Percentiles rank a stretch among this genome's conserved stretches.
These are phyloP conservation scores for Apodemus sylvaticus DNA, from an alignment of 2,113 vertebrate genomes.

Conservation along the genomic window DNA sequence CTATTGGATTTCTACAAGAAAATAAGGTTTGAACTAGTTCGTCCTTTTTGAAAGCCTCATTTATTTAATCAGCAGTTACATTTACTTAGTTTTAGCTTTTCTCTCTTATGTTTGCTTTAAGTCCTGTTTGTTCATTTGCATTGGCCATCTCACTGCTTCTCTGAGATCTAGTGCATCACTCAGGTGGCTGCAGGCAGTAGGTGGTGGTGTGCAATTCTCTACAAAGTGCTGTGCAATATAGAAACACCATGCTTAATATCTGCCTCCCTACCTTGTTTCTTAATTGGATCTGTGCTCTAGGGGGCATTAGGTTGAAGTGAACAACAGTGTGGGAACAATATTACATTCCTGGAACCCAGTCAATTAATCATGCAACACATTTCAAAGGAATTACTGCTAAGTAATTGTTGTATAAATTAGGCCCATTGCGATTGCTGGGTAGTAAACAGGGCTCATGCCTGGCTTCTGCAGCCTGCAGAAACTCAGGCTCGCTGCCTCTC, in stretches of 20 bases:
- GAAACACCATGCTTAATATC: conserved; percentile 63
- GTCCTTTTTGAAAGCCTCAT: conserved; percentile 8
- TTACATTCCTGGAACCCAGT: conserved; percentile 73
- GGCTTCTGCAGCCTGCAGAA: neutral
- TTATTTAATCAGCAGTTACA: neutral
- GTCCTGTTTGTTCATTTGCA: neutral
- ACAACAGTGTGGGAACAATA: conserved; percentile 63
- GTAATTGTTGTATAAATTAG: conserved; percentile 77
- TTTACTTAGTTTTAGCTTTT: conserved; percentile 50
- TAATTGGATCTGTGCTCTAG: conserved; percentile 81
- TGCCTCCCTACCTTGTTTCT: conserved; percentile 73
- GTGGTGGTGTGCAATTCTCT: neutral
- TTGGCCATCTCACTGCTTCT: neutral
- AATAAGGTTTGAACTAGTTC: conserved; percentile 3
- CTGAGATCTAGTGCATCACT: conserved; percentile 17
- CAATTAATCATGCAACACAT: conserved; percentile 77
- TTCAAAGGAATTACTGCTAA: conserved; percentile 74
- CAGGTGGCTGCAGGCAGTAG: conserved; percentile 20
- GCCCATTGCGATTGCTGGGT: conserved; percentile 46
- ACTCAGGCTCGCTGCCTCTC: conserved; percentile 42
- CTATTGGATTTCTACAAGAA: neutral
- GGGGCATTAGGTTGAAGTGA: conserved; percentile 74
- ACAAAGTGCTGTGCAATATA: conserved; percentile 45
- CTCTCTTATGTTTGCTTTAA: conserved; percentile 1
- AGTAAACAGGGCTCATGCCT: conserved; percentile 56